phyloP scores from a whole-genome alignment of 2,797 vertebrate genomes.

The Notolabrus celidotus region DNA sequence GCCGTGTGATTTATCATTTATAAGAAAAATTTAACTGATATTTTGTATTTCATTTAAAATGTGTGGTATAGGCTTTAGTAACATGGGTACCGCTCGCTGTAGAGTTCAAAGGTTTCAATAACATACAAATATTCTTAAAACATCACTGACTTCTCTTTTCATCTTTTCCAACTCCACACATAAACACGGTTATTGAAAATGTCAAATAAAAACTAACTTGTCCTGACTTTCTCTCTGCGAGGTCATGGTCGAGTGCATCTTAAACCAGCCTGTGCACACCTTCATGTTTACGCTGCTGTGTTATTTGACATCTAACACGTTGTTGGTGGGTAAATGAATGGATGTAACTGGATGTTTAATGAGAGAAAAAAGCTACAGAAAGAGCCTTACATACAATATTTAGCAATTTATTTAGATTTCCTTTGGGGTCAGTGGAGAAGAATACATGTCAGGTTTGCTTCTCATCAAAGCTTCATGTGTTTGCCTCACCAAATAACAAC shows the following conservation, averaged over 20 bases:
- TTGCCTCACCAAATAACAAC: constrained; percentile 82
- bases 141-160: constrained; percentile 57
- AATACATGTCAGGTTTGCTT: constrained; percentile 81
- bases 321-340: not conserved
- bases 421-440: constrained; percentile 78
- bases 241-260: constrained; percentile 59
- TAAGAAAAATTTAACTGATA: not conserved
- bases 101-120: constrained; percentile 52
- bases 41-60: constrained; percentile 11
- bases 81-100: constrained; percentile 7
- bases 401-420: constrained; percentile 78
- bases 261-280: constrained; percentile 7
- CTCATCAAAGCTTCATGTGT: constrained; percentile 85
- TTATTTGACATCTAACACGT: constrained; percentile 28
- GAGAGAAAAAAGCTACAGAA: constrained; percentile 29
- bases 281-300: not conserved
- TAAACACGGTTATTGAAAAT: constrained; percentile 43
- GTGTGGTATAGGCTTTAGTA: not conserved
- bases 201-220: constrained; percentile 27
- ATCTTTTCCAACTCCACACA: constrained; percentile 47
- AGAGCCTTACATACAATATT: constrained; percentile 54
- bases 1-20: not conserved
- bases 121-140: constrained; percentile 53
- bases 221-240: constrained; percentile 30
- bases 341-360: constrained; percentile 45